Base-by-base conservation (phyloP, 1,140 invertebrate species). In the Ostrea denselamellosa region DNA sequence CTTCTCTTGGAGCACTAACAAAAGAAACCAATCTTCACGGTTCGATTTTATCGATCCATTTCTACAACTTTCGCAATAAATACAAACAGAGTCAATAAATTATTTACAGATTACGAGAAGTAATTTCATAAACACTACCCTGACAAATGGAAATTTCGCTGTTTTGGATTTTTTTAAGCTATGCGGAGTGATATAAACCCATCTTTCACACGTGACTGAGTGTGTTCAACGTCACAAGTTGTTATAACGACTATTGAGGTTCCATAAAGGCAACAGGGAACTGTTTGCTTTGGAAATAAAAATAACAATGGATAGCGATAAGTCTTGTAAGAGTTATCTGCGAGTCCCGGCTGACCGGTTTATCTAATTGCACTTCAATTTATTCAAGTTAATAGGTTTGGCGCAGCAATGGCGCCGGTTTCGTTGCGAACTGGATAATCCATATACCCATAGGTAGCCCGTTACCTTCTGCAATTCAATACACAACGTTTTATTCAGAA, bases 221-320 rank as follows among this genome's bases (percentile, higher is more conserved):
- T 87, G 85, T 85, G 62, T 77, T 86, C 89, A 89, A 92, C 92
- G 92, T 92, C 92, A 92, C 89, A 86, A 92, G 92, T 92, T 91
- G 92, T 92, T 92, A 92, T 91, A 92, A 92, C 92, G 90, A 92
- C 92, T 90, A 85, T 62, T 34, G 83, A 44, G 82, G 82, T 53
- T 83, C 52, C 82, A 22, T 52, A 12, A 83, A 83, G 82, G 82
- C 19, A 28, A 9, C 14, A 14, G 68, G 14, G 25, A 77, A 77
- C 22, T 77, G 68, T 77, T 77, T 77, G 68, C 68, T 77, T 77
- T 77, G 44, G 82, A 53, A 83, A 83, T 54, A 83, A 83, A 83
- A 83, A 52, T 22, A 53, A 83, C 19, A 83, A 83, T 25, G 52
- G 53, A 83, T 19, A n/a, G 17, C 19, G 52, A 83, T 83, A 83